A percentile compares a stretch with the other conserved stretches of the same genome.
Conservation (phyloP, 2,888 invertebrate species). For the Heliconius aoede region DNA sequence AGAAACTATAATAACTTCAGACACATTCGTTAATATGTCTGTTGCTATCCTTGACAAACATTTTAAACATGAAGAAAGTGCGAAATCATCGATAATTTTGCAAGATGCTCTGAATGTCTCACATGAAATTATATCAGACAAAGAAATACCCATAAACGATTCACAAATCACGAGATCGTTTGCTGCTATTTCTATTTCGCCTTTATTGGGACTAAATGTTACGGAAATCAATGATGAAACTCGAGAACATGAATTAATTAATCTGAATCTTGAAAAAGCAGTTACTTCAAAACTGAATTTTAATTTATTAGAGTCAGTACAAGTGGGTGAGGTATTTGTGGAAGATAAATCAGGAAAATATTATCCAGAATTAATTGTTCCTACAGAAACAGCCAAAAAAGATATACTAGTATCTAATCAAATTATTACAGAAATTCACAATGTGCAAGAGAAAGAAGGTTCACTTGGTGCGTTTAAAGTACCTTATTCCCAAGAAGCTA, state of each 20-base stretch:
- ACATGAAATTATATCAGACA: slow-evolving; percentile 84
- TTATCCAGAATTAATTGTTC: slow-evolving; percentile 90
- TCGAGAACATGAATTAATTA: slow-evolving; percentile 83
- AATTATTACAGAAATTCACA: slow-evolving; percentile 85
- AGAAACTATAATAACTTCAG: slow-evolving; percentile 80
- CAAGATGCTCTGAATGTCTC: slow-evolving; percentile 87
- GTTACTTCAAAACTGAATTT: slow-evolving; percentile 85
- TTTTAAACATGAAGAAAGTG: slow-evolving; percentile 72
- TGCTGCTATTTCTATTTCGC: slow-evolving; percentile 83
- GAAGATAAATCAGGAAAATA: slow-evolving; percentile 90
- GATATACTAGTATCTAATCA: slow-evolving; percentile 87
- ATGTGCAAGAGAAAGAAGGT: slow-evolving; percentile 88
- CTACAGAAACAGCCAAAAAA: slow-evolving; percentile 89
- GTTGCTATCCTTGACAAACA: slow-evolving; percentile 72
- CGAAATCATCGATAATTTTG: slow-evolving; percentile 82
- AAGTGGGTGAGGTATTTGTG: slow-evolving; percentile 87
- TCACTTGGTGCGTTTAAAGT: slow-evolving; percentile 82
- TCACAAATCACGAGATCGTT: slow-evolving; percentile 75
- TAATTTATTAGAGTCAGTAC: slow-evolving; percentile 85
- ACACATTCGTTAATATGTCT: slow-evolving; percentile 80
- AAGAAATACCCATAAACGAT: slow-evolving; percentile 84
- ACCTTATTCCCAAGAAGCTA: slow-evolving; percentile 85
- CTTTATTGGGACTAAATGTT: slow-evolving; percentile 86
- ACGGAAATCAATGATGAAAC: slow-evolving; percentile 86
- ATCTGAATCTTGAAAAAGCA: slow-evolving; percentile 69